phyloP scores from a whole-genome alignment of 2,113 vertebrate genomes.

The Ascaphus truei region DNA sequence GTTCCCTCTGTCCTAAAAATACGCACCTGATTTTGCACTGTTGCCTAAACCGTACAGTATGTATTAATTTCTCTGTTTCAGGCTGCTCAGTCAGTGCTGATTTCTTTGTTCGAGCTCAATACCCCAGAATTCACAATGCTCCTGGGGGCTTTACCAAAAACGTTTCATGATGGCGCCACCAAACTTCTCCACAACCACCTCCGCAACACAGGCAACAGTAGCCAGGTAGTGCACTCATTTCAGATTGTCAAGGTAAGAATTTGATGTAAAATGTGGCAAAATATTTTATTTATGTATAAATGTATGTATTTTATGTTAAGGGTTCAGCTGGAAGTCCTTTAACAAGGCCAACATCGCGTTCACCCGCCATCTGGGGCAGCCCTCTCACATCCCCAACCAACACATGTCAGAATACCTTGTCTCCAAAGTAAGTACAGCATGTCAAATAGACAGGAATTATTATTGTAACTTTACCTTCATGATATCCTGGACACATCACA shows the following conservation, averaged over 20 bases:
- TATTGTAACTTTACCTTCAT: no score
- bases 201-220: constrained; percentile 82
- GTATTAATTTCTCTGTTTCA: constrained; percentile 48
- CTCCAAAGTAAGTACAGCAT: constrained; percentile 81
- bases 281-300: background rate
- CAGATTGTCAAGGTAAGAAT: no score
- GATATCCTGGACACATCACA: no score
- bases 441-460: background rate
- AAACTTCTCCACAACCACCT: constrained; percentile 94
- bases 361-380: constrained; percentile 90
- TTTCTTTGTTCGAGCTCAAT: constrained; percentile 94
- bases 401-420: constrained; percentile 86
- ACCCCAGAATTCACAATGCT: constrained; percentile 97
- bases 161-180: constrained; percentile 95
- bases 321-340: constrained; percentile 84
- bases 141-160: constrained; percentile 93
- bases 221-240: constrained; percentile 80
- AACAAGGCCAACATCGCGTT: constrained; percentile 82
- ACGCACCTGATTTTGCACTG: no score
- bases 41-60: no score
- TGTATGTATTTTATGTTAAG: constrained; percentile 49
- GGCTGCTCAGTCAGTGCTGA: constrained; percentile 93
- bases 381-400: constrained; percentile 93
- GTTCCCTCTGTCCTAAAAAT: no score
- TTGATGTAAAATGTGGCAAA: no score